Evolutionary conservation across 2,888 invertebrate genomes (phyloP).

Genomic region (Netelia melanura): DNA sequence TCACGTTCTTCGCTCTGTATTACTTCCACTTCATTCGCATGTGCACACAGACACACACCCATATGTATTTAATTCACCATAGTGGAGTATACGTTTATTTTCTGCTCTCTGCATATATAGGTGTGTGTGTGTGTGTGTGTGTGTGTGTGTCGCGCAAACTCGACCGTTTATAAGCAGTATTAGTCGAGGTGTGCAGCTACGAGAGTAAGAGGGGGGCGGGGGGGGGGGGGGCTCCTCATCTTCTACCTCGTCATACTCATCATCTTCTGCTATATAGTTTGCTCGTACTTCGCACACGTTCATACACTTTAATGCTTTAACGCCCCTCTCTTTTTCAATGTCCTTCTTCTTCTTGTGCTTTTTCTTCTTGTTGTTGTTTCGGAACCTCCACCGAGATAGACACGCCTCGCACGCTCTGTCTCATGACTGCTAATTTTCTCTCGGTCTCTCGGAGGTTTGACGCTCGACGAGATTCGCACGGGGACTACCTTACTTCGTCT

Average conservation of each 20-base stretch:
- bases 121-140: neutral
- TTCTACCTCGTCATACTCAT: conserved; percentile 50
- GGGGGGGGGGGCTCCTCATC: conserved; percentile 23
- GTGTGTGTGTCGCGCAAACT: conserved; percentile 23
- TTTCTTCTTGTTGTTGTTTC: neutral
- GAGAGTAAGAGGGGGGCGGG: conserved; percentile 27
- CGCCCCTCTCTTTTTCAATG: conserved; percentile 13
- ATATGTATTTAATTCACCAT: too few species aligned
- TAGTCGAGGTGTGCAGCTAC: conserved; percentile 34
- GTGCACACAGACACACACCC: neutral
- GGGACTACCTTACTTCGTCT: neutral
- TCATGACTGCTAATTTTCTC: conserved; percentile 49
- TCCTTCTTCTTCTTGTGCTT: conserved; percentile 15
- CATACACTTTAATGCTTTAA: conserved; percentile 33
- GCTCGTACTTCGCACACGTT: conserved; percentile 6
- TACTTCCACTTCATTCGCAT: conserved; percentile 11
- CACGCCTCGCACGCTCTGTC: conserved; percentile 23
- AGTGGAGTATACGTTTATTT: neutral
- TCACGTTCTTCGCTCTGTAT: conserved; percentile 22
- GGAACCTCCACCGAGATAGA: conserved; percentile 14
- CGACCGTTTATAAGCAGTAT: conserved; percentile 49
- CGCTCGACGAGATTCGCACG: neutral
- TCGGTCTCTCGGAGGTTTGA: conserved; percentile 8
- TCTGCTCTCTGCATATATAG: neutral
- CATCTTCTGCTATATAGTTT: conserved; percentile 24